Base-by-base conservation (phyloP, 2,113 vertebrate genomes). In the Nyctereutes procyonoides region DNA sequence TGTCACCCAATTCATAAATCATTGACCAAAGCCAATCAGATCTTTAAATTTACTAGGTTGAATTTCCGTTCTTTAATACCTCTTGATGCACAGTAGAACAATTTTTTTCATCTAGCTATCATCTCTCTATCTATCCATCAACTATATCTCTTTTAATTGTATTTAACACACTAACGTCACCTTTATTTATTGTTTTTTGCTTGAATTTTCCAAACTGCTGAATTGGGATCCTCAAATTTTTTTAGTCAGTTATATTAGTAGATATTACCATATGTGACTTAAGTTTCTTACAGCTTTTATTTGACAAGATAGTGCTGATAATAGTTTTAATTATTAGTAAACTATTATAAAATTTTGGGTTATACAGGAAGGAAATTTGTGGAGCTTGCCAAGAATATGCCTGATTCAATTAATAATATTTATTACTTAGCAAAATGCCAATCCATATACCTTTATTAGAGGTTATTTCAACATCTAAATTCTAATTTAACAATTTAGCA, bases 391-490 rank as follows among this genome's bases (percentile, higher is more conserved):
- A 76, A 51, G 13, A 81, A 90, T 55, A 85, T 89, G 26, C 28
- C 56, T 81, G 16, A 63, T 65, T 55, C 38, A 96, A 91, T 96
- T 51, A 96, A 62, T 4, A 85, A 81, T 38, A 82, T 48, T 71
- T 96, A 55, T 86, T 90, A 96, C 65, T 95, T 69, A 92, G 13
- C 11, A 48, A 83, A 91, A 35, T 88, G 90, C 56, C 22, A 93
- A 71, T 92, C 24, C n/a, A 90, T 19, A 94, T 74, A 69, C 2
- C 22, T 92, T 74, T 63, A 87, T 79, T 89, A 71, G n/a, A 56
- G 69, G 2, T 62, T 92, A 90, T 88, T 91, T 93, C 95, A 82
- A 96, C 58, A 74, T 93, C 12, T 95, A 90, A 92, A 20, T 43
- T 90, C 3, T 89, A 69, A 93, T 38, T 96, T 83, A 91, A 5